These are phyloP conservation scores for Palythoa heliodiscus DNA, from an alignment of 92 coral and sea anemone species.

Conservation along the genomic window DNA sequence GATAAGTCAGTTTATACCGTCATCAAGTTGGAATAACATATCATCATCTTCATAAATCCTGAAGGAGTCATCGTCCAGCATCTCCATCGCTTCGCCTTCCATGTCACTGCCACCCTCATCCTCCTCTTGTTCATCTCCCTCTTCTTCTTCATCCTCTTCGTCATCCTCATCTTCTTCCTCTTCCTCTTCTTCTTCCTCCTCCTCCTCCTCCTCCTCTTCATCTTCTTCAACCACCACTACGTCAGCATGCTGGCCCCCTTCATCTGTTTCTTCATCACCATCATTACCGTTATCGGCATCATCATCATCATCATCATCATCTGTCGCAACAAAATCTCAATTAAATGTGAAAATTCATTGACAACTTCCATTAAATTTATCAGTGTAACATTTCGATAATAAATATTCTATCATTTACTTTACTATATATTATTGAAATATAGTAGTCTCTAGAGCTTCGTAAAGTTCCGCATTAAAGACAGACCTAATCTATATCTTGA, in stretches of 20 bases:
- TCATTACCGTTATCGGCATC: conserved; percentile 20
- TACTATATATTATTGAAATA: no score
- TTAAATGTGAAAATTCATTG: no score
- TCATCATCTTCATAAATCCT: conserved; percentile 87
- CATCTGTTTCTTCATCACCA: conserved; percentile 49
- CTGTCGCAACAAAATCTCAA: neutral
- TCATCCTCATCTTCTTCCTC: conserved; percentile 84
- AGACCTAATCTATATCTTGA: no score
- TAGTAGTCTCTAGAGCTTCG: no score
- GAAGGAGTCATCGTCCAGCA: conserved; percentile 83
- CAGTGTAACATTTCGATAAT: no score
- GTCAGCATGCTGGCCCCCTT: conserved; percentile 53
- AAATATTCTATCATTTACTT: no score
- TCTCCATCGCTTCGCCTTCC: conserved; percentile 83
- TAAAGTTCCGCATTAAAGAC: no score
- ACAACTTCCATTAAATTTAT: no score
- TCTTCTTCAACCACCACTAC: conserved; percentile 75
- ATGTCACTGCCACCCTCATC: conserved; percentile 93
- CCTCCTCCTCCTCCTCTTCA: conserved; percentile 78
- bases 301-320: neutral
- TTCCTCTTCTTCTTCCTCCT: conserved; percentile 80
- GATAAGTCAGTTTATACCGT: conserved; percentile 48
- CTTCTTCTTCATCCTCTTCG: conserved; percentile 88
- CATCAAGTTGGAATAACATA: conserved; percentile 83
- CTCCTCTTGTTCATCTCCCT: conserved; percentile 82